Base-by-base conservation (phyloP, 1,140 invertebrate genomes). In the Potamilus streckersoni region DNA sequence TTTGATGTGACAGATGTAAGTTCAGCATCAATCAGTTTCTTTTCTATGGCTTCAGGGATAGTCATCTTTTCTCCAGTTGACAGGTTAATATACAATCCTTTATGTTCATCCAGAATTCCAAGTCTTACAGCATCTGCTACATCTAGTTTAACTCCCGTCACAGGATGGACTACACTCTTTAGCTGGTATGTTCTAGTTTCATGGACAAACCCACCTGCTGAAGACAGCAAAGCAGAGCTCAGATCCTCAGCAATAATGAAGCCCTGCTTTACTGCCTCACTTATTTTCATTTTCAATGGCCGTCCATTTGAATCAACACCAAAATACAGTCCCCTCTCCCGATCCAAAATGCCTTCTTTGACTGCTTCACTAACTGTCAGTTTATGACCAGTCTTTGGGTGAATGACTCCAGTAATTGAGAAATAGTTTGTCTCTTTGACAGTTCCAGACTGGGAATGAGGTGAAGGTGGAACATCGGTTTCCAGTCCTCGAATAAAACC, bases 281-380 rank as follows among this genome's bases (percentile, higher is more conserved):
- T 94, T 19, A 98, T 94, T 23, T 92, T 94, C 3, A 98, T 84
- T 20, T 72, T 68, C 60, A 74, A 64, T 61, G 65, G 59, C 70
- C 79, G 81, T 23, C 84, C 85, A 69, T 78, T 74, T 38, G 71
- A 75, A 73, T 88, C 83, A 58, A 81, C n/a, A n/a, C 80, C 82
- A 76, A 83, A 73, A 65, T 90, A 90, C 1, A 85, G 61, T 16
- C 96, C 95, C 79, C 93, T 94, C 2, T 94, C 91, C 17, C 93
- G 91, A 91, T 98, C 96, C 74, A 99, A 89, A 73, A 98, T 92
- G 67, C 96, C 96, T 80, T 95, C 91, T 71, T 94, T 91, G 5
- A 98, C 92, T 2, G 97, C 97, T 90, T 98, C 94, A 56, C 93
- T 93, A 16, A 98, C 94, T 23, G 92, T 94, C 1, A 98, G 82